Conservation (phyloP, 2,888 invertebrate species). For the Himalopsyche kuldschensis region DNA sequence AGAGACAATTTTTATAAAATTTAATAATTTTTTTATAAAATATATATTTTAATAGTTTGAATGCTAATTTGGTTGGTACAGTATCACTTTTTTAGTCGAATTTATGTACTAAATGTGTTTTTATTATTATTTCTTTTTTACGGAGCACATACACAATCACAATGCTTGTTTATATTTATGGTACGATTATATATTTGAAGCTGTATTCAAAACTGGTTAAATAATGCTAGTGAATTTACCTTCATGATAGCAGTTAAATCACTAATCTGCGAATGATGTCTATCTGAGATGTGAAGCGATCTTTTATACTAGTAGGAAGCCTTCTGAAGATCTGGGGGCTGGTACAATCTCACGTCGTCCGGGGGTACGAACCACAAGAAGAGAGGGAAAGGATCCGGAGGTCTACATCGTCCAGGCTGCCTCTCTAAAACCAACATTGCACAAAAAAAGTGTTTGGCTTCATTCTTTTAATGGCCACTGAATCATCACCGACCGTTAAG, state of each 20-base stretch:
- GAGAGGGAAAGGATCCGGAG: neutral
- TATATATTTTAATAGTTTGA: no score
- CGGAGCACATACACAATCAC: no score
- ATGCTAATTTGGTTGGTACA: neutral
- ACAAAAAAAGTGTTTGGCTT: constrained; percentile 17
- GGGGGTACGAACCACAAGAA: neutral
- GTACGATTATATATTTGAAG: neutral
- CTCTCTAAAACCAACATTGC: constrained; percentile 28
- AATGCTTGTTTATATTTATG: neutral
- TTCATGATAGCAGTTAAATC: constrained; percentile 35
- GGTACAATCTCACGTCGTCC: neutral
- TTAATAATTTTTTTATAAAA: no score
- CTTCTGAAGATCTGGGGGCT: constrained; percentile 8
- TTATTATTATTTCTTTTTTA: neutral
- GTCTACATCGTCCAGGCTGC: constrained; percentile 4
- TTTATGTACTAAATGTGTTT: neutral
- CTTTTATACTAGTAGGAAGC: constrained; percentile 23
- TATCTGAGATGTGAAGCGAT: constrained; percentile 7
- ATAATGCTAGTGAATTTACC: constrained; percentile 23
- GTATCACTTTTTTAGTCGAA: neutral
- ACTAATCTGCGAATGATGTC: constrained; percentile 35
- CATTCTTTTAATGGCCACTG: constrained; percentile 2
- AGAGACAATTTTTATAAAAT: no score
- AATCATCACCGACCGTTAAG: neutral
- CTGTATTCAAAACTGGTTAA: neutral